Evolutionary conservation across 1,140 invertebrate species (phyloP).

Genomic region (Hestina assimilis): DNA sequence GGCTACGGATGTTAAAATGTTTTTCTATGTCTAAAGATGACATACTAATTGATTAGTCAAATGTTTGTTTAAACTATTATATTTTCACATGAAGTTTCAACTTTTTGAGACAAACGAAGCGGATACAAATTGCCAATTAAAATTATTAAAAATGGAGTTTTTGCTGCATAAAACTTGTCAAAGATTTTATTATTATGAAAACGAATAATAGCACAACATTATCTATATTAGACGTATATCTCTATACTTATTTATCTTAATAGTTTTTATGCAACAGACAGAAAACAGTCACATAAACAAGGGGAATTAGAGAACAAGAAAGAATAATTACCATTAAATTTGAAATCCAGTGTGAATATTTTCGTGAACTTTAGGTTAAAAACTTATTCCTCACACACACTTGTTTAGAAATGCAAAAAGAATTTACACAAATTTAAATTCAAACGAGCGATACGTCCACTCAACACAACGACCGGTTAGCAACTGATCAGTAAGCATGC

Average conservation of each 20-base stretch:
- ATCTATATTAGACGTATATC: too few species aligned
- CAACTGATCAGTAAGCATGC: slow-evolving; percentile 42
- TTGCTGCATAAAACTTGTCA: too few species aligned
- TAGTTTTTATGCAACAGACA: too few species aligned
- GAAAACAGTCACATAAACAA: too few species aligned
- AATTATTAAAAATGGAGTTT: too few species aligned
- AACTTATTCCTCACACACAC: slow-evolving; percentile 35
- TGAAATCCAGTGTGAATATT: slow-evolving; percentile 61
- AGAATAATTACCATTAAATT: slow-evolving; percentile 51
- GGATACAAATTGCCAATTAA: too few species aligned
- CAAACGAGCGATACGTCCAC: slow-evolving; percentile 33
- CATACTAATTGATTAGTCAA: background rate
- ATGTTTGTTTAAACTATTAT: background rate
- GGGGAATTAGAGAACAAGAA: background rate
- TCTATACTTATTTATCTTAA: too few species aligned
- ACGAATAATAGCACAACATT: too few species aligned
- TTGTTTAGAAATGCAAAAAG: slow-evolving; percentile 34
- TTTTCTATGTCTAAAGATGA: background rate
- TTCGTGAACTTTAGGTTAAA: slow-evolving; percentile 24
- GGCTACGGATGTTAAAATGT: background rate
- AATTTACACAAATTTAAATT: slow-evolving; percentile 21
- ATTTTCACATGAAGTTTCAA: too few species aligned
- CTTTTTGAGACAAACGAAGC: too few species aligned
- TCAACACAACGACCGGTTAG: slow-evolving; percentile 20
- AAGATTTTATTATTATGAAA: too few species aligned